A percentile compares a stretch with the other conserved stretches of the same genome.
Conservation (phyloP, 2,797 vertebrate genomes). For the Typhlichthys eigenmanni region DNA sequence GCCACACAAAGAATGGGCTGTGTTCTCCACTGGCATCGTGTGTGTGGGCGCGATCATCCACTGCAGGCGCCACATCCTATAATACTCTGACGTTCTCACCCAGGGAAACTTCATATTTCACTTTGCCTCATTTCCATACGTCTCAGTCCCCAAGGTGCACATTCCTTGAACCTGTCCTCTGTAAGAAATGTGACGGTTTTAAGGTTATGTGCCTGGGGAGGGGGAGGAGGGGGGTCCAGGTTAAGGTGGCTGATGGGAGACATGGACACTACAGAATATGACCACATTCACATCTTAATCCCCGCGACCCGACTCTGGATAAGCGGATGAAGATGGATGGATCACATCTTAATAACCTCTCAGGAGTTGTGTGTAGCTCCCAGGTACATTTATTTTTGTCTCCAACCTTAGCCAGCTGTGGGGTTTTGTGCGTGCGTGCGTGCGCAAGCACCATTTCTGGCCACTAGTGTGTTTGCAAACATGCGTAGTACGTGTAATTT, state of each 20-base stretch:
- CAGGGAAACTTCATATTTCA: conserved; percentile 37
- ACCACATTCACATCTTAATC: conserved; percentile 32
- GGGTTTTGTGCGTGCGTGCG: conserved; percentile 2
- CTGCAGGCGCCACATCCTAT: not conserved
- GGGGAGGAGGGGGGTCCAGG: conserved; percentile 17
- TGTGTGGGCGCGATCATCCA: too few relatives aligned
- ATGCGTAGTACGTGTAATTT: not conserved
- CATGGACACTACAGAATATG: conserved; percentile 25
- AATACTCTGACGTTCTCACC: conserved; percentile 32
- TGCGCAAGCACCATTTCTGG: too few relatives aligned
- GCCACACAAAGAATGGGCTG: not conserved
- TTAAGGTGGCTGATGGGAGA: conserved; percentile 30
- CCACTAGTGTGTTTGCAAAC: too few relatives aligned
- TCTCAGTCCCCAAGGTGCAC: conserved; percentile 12
- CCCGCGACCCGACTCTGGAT: too few relatives aligned
- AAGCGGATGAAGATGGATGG: too few relatives aligned
- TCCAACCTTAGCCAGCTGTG: not conserved
- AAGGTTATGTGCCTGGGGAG: conserved; percentile 4
- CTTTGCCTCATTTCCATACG: conserved; percentile 31
- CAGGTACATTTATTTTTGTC: conserved; percentile 7
- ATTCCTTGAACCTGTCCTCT: conserved; percentile 32
- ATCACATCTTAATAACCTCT: conserved; percentile 30
- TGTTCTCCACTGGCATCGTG: too few relatives aligned
- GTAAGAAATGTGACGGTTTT: conserved; percentile 38
- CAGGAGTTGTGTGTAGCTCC: conserved; percentile 6